phyloP scores from a whole-genome alignment of 2,888 invertebrate species.

The Cephus runcator region DNA sequence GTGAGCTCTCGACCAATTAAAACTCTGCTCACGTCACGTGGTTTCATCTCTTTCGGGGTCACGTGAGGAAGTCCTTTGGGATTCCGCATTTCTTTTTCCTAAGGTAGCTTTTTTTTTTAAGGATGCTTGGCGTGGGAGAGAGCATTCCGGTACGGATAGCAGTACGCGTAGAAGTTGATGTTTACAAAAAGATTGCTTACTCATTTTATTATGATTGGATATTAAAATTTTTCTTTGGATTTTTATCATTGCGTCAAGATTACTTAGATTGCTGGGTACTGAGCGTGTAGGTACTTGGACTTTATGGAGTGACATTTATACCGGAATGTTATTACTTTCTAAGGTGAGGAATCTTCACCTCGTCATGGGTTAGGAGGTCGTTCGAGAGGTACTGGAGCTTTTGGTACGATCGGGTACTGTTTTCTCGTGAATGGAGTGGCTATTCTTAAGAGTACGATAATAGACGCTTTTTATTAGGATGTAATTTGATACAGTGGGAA shows the following conservation, averaged over 20 bases:
- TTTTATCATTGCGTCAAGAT: not conserved
- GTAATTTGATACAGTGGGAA: constrained; percentile 65
- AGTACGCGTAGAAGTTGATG: not conserved
- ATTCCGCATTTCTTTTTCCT: not conserved
- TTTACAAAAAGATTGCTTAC: not conserved
- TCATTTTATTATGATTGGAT: not conserved
- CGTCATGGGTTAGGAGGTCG: not conserved
- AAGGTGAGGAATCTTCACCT: not conserved
- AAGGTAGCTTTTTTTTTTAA: not conserved
- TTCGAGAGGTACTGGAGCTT: not conserved
- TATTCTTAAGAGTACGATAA: constrained; percentile 41
- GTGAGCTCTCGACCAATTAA: constrained; percentile 60
- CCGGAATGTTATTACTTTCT: not conserved
- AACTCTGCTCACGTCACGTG: constrained; percentile 46
- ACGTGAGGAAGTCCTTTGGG: constrained; percentile 18
- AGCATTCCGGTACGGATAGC: constrained; percentile 8
- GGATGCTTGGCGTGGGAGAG: constrained; percentile 7
- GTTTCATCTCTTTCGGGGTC: constrained; percentile 19
- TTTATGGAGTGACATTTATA: not conserved
- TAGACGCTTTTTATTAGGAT: constrained; percentile 14
- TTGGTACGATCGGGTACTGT: not conserved
- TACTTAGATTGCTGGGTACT: not conserved
- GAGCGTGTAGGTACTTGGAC: not conserved
- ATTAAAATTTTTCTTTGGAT: not conserved
- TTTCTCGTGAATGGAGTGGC: constrained; percentile 50